Conservation (phyloP, 2,113 vertebrate genomes). For the Pterocles gutturalis region DNA sequence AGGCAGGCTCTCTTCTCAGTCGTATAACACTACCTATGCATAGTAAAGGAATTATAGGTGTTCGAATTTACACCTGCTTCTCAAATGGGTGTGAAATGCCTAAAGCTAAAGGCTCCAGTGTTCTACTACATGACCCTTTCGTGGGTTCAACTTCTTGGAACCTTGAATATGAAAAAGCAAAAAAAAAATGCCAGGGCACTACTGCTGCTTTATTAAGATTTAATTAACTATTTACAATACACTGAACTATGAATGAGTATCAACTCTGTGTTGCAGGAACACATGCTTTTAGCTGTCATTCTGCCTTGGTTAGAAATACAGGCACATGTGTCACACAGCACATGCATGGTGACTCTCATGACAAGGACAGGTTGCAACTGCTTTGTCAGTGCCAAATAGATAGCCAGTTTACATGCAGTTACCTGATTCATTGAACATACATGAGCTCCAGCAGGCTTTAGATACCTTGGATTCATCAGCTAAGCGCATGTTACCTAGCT, state of each 20-base stretch:
- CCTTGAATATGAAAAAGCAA: neutral
- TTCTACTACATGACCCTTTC: rapidly evolving
- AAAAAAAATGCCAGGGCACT: neutral
- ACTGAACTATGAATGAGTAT: neutral
- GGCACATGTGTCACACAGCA: neutral
- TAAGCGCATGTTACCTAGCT: rapidly evolving
- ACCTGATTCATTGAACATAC: neutral
- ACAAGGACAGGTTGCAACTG: neutral
- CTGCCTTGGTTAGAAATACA: neutral
- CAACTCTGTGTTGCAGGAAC: neutral
- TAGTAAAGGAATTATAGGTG: neutral
- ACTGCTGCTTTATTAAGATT: neutral
- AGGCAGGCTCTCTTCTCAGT: rapidly evolving
- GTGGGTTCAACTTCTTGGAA: neutral
- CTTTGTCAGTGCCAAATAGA: neutral
- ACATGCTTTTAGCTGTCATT: neutral
- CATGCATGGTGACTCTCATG: neutral
- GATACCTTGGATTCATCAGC: neutral
- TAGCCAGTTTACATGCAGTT: neutral
- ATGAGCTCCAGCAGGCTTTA: neutral
- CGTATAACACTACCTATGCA: rapidly evolving
- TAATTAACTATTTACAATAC: neutral
- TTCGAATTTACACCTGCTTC: neutral
- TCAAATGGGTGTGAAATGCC: neutral
- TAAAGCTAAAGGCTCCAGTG: neutral